Conservation (phyloP, 2,797 vertebrate genomes). For the Xenopus petersii region DNA sequence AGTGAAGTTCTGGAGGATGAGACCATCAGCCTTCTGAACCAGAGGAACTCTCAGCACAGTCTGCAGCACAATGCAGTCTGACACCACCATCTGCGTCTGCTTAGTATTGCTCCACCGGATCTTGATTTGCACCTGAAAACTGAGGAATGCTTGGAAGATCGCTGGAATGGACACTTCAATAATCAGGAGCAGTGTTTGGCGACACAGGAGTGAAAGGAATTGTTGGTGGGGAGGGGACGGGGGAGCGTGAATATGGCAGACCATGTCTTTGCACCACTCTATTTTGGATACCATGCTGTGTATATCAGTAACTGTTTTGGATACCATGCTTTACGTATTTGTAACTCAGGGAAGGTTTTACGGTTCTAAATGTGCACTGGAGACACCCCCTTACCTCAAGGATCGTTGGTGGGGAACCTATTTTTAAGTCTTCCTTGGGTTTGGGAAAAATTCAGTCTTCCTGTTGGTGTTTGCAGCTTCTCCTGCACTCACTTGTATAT, state of each 20-base stretch:
- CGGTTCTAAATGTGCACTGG: conserved; percentile 45
- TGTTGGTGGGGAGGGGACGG: background rate
- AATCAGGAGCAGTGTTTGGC: conserved; percentile 15
- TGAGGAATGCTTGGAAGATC: conserved; percentile 1
- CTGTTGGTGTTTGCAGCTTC: conserved; percentile 7
- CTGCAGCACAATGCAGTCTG: conserved; percentile 77
- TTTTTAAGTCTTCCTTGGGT: conserved; percentile 20
- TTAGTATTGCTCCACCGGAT: conserved; percentile 8
- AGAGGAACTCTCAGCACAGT: conserved; percentile 83
- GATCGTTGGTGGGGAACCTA: background rate
- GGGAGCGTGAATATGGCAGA: conserved; percentile 1
- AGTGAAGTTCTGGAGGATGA: conserved; percentile 72
- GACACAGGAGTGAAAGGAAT: background rate
- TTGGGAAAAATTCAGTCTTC: conserved; percentile 16
- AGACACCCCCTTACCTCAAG: conserved; percentile 2
- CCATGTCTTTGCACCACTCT: conserved; percentile 16
- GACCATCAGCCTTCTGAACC: conserved; percentile 83
- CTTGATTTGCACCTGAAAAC: conserved; percentile 5
- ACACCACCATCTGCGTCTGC: conserved; percentile 51
- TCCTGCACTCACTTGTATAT: background rate
- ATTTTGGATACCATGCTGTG: no score
- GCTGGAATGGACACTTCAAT: background rate
- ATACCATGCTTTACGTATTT: conserved; percentile 20
- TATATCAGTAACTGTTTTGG: background rate
- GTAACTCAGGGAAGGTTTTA: conserved; percentile 44